Evolutionary conservation across 2,113 vertebrate species (phyloP).

Genomic region (Azemiops feae): DNA sequence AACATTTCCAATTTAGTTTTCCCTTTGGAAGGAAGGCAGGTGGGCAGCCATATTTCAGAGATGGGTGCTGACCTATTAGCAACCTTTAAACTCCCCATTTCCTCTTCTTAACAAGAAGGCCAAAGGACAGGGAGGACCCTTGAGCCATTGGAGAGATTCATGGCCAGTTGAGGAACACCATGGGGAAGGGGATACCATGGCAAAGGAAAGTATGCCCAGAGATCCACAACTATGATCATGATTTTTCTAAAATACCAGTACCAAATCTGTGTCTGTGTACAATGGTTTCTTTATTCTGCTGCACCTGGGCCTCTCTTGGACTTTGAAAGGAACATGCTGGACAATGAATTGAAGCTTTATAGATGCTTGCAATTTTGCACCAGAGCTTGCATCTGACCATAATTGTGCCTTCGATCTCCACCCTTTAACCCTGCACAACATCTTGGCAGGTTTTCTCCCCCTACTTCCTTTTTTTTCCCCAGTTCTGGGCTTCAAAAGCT

Average conservation of each 20-base stretch:
- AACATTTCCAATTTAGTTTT: neutral
- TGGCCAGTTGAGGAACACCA: neutral
- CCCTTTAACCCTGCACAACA: neutral
- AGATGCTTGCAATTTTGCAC: neutral
- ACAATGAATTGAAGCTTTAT: neutral
- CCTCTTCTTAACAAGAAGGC: neutral
- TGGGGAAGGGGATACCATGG: neutral
- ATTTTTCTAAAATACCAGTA: neutral
- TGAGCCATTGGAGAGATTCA: neutral
- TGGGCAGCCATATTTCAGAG: neutral
- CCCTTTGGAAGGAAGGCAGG: neutral
- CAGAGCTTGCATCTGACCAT: neutral
- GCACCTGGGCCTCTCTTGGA: neutral
- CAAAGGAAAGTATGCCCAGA: neutral
- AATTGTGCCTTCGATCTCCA: neutral
- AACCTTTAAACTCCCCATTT: neutral
- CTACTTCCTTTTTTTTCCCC: neutral
- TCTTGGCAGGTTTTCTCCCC: neutral
- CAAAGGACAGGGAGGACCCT: neutral
- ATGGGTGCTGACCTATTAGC: neutral
- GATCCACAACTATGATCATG: neutral
- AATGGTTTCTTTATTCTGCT: neutral
- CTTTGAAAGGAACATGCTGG: neutral
- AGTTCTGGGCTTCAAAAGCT: neutral
- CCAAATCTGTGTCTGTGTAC: neutral